Evolutionary conservation across 2,113 vertebrate genomes (phyloP), one percentile per base, ranked within the genome.

Genomic region (Tragelaphus scriptus): DNA sequence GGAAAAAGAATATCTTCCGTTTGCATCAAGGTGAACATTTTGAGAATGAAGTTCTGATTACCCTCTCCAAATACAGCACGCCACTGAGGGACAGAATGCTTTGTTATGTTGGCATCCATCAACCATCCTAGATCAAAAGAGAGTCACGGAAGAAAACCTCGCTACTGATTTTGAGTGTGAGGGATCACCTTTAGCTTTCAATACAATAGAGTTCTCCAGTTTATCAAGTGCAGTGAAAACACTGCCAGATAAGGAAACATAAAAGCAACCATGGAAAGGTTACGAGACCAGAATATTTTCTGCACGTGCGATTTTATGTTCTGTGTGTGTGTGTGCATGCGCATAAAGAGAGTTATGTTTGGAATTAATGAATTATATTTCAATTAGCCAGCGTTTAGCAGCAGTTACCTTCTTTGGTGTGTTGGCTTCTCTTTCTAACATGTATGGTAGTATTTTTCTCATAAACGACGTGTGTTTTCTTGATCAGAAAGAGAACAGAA

Each of bases 381-480:
- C 93, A 96, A 90, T 97, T 97, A 97, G 87, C 93, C 95, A 95
- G 85, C 65, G 88, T 97, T 95, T 79, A 90, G 91, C 89, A 94
- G 91, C 82, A 93, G 80, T 63, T 85, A 94, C 91, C 94, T 97
- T 93, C 92, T 97, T 91, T 88, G 91, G 84, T 94, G 59, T 95
- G 80, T 56, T 97, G 93, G 85, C 94, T 98, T 98, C 95, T 98
- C 96, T 98, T 97, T 97, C 97, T 93, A 96, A 92, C 96, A 97
- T 2, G 75, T 94, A 91, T 94, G 85, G 91, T 85, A 97, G 91
- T 94, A 91, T 91, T 95, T 98, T 89, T 77, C 89, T 97, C 79
- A 97, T 92, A 96, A 97, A 94, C 30, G 51, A 86, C 89, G 93
- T 88, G 68, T 90, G 91, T 94, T 97, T 97, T 96, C 96, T 96